Conservation (phyloP, 2,888 invertebrate species). For the Galerucella nymphaeae region DNA sequence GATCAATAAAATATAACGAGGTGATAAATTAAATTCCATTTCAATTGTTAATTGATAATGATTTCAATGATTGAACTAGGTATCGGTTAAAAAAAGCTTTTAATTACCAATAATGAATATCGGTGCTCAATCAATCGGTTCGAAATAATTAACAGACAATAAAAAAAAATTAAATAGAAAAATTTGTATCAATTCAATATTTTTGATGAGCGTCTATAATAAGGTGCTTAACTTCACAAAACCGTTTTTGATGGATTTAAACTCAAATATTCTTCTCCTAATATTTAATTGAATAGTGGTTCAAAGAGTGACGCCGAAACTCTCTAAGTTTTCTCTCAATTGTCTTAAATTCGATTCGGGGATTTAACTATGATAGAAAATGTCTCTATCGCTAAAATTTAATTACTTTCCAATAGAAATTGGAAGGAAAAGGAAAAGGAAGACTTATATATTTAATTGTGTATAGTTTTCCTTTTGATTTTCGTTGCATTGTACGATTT, state of each 20-base stretch:
- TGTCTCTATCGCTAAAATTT: constrained; percentile 52
- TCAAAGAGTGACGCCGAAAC: constrained; percentile 21
- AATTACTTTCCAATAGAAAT: constrained; percentile 46
- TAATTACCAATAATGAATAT: neutral
- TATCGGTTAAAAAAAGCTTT: neutral
- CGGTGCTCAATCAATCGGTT: constrained; percentile 42
- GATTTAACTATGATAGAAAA: constrained; percentile 51
- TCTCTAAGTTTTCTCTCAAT: constrained; percentile 37
- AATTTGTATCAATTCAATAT: no score
- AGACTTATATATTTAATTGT: constrained; percentile 25
- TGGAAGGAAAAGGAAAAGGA: constrained; percentile 16
- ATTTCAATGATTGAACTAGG: neutral
- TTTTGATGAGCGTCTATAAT: neutral
- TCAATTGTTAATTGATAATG: constrained; percentile 6
- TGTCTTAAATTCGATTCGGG: constrained; percentile 49
- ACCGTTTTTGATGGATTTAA: constrained; percentile 56
- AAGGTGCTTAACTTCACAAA: constrained; percentile 57
- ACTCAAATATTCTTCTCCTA: constrained; percentile 53
- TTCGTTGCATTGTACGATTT: neutral
- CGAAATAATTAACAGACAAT: neutral
- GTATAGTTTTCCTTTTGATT: constrained; percentile 18
- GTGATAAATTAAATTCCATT: neutral
- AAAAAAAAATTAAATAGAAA: no score
- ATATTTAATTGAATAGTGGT: constrained; percentile 54
- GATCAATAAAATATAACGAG: neutral